phyloP scores from a whole-genome alignment of 1,140 invertebrate species.

The Caerostris darwini region DNA sequence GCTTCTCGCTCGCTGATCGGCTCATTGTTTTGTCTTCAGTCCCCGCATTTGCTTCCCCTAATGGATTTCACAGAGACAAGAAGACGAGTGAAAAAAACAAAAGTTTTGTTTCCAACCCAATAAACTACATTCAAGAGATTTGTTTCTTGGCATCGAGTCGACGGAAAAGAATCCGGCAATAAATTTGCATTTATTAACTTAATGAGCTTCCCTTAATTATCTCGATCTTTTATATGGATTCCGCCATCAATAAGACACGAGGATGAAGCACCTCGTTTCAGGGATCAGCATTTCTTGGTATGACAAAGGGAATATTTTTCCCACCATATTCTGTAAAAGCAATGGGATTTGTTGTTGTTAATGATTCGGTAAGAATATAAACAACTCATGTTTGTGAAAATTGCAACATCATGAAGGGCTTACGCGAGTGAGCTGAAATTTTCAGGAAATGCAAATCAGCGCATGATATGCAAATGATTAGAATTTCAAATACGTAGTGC shows the following conservation, averaged over 20 bases:
- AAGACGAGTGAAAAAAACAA: background rate
- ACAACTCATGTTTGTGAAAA: no score
- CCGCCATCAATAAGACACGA: background rate
- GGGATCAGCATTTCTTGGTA: no score
- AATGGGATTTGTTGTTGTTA: no score
- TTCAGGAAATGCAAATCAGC: no score
- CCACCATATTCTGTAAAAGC: no score
- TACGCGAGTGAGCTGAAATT: no score
- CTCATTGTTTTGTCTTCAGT: slow-evolving; percentile 13
- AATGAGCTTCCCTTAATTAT: slow-evolving; percentile 33
- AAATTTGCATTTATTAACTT: slow-evolving; percentile 46
- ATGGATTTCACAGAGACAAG: background rate
- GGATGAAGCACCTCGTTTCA: background rate
- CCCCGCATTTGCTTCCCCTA: background rate
- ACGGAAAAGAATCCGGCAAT: slow-evolving; percentile 2
- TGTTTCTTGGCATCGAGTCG: slow-evolving; percentile 1
- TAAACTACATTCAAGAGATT: slow-evolving; percentile 1
- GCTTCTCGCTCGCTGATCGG: background rate
- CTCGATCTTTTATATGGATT: background rate
- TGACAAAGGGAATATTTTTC: no score
- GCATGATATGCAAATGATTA: no score
- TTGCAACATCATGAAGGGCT: no score
- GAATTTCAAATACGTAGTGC: no score
- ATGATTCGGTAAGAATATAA: no score
- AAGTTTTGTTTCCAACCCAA: background rate